These are phyloP conservation scores for Aptenodytes patagonicus DNA, from an alignment of 2,113 vertebrate species.

Conservation along the genomic window DNA sequence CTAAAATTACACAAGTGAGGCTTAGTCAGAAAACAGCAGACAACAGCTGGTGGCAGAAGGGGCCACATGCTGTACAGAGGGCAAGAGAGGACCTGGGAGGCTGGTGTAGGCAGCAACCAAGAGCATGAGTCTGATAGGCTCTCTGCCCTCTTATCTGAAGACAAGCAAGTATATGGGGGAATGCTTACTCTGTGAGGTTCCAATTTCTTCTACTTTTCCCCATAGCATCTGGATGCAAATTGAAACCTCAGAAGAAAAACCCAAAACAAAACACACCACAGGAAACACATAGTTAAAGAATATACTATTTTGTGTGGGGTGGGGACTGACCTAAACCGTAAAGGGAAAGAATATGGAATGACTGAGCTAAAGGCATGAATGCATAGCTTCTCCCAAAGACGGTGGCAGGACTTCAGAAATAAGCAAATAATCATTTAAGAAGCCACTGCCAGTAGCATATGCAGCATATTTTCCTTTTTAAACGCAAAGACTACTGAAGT, in stretches of 20 bases:
- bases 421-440: background rate
- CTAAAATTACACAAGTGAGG: constrained; percentile 20
- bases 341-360: background rate
- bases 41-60: background rate
- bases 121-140: no score
- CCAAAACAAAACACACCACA: background rate
- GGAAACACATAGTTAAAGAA: background rate
- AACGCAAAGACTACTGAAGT: background rate
- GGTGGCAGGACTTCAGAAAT: background rate
- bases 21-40: background rate
- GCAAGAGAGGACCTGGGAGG: background rate
- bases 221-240: background rate
- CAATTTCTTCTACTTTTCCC: background rate
- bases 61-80: background rate
- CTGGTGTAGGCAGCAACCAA: background rate
- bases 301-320: background rate
- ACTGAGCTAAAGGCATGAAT: background rate
- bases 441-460: background rate
- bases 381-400: background rate
- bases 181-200: background rate
- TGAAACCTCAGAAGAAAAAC: background rate
- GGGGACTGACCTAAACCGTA: background rate
- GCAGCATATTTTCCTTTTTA: background rate
- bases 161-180: accelerated
- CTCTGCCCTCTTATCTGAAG: no score